A percentile compares a stretch with the other conserved stretches of the same genome.
Conservation (phyloP, 2,113 vertebrate genomes). For the Dicaeum eximium region DNA sequence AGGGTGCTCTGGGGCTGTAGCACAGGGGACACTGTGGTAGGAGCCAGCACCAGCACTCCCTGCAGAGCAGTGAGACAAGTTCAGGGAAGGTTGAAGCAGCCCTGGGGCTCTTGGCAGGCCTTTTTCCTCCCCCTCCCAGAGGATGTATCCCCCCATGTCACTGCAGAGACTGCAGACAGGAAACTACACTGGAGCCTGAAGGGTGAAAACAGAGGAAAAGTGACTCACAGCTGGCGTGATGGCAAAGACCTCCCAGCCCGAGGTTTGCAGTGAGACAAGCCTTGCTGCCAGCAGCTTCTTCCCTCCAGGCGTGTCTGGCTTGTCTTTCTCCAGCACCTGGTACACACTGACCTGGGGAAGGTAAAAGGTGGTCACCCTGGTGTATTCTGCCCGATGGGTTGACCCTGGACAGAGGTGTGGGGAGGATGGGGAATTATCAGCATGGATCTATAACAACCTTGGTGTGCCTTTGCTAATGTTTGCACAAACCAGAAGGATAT, state of each 20-base stretch:
- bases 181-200: neutral
- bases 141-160: neutral
- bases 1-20: accelerated
- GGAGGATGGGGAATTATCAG: neutral
- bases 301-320: slow-evolving; percentile 52
- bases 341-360: slow-evolving; percentile 81
- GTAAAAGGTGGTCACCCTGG: neutral
- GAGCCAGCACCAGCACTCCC: accelerated
- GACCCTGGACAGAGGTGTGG: accelerated
- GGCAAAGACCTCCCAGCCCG: slow-evolving; percentile 88
- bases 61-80: neutral
- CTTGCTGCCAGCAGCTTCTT: slow-evolving; percentile 81
- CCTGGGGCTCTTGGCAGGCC: accelerated
- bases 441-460: neutral
- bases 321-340: slow-evolving; percentile 74
- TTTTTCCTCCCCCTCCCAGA: neutral
- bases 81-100: neutral
- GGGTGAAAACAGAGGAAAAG: neutral
- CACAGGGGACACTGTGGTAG: accelerated
- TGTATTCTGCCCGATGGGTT: accelerated
- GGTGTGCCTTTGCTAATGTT: neutral
- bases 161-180: neutral
- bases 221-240: slow-evolving; percentile 86
- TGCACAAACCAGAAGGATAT: neutral
- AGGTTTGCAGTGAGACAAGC: slow-evolving; percentile 78